Base-by-base conservation (phyloP, 1,140 invertebrate species). In the Harpegnathos saltator region DNA sequence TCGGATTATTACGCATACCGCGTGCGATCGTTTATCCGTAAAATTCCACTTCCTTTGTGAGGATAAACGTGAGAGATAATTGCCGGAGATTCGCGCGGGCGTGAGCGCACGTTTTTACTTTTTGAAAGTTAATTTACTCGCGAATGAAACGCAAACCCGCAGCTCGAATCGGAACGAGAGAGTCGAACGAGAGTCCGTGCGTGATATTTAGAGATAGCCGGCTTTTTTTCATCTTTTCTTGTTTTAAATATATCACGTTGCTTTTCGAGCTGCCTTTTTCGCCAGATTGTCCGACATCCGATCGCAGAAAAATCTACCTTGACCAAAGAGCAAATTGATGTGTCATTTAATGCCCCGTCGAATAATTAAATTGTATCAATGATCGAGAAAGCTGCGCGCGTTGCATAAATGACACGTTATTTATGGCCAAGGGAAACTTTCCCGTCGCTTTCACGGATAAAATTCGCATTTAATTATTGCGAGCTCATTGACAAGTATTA, bases 1-100 rank as follows among this genome's bases (percentile, higher is more conserved):
- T 69, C 29, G 52, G 50, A 78, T 56, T 78, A 69, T 19, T n/a
- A n/a, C n/a, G 19, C 15, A 54, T n/a, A 54, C 11, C 29, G 52
- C 75, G 74, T n/a, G 5, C 29, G 29, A 69, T 78, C 22, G 44
- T 78, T 69, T 69, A 69, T 78, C 56, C 68, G 29, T 44, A 44
- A 78, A 58, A 78, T 78, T 56, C 29, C 56, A 56, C 33, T 56
- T 44, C 26, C 63, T 44, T 78, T 56, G 5, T 33, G 48, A 77
- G 15, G 52, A 66, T 68, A 19, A 33, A 44, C 12, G 59, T 3
- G 22, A 33, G 22, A 33, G 19, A 33, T 33, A 19, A 58, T 78
- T 33, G 24, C 7, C 56, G 15, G 24, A 56, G 17, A 56, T 68
- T 68, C 63, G 26, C 5, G 17, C 14, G 26, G 1, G 17, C 14